Percentiles rank a stretch among this genome's conserved stretches.
Conservation (phyloP, 2,797 vertebrate genomes). For the Pseudocheirus occidentalis region DNA sequence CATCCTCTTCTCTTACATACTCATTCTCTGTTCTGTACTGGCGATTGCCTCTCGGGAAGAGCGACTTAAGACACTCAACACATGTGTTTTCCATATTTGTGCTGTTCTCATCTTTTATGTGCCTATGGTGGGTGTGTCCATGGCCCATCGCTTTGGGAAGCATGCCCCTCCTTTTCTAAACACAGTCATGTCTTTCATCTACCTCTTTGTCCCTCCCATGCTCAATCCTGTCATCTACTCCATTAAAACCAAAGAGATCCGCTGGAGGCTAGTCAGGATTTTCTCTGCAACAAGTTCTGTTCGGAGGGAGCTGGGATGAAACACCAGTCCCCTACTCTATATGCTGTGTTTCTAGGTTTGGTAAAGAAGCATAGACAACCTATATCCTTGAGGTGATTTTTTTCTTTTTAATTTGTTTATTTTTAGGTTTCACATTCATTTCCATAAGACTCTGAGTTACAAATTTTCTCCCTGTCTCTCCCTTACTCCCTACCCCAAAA, state of each 20-base stretch:
- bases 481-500: too few relatives aligned
- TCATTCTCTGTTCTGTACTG: constrained; percentile 81
- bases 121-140: constrained; percentile 71
- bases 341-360: background rate
- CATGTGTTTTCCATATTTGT: constrained; percentile 80
- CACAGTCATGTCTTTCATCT: constrained; percentile 65
- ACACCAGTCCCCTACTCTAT: fast-evolving
- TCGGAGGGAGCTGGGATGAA: background rate
- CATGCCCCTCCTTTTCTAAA: constrained; percentile 47
- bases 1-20: constrained; percentile 81
- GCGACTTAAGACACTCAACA: constrained; percentile 82
- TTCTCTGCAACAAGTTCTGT: constrained; percentile 47
- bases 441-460: too few relatives aligned
- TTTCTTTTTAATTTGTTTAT: too few relatives aligned
- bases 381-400: background rate
- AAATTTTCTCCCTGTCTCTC: too few relatives aligned
- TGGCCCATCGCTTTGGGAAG: constrained; percentile 72
- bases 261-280: constrained; percentile 40
- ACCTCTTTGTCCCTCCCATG: constrained; percentile 73
- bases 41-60: constrained; percentile 73
- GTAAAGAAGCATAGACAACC: background rate
- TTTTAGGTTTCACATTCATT: too few relatives aligned
- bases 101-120: constrained; percentile 81
- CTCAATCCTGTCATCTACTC: constrained; percentile 77
- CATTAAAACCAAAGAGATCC: constrained; percentile 75